Evolutionary conservation across 2,113 vertebrate species (phyloP).

Genomic region (Anguilla japonica): DNA sequence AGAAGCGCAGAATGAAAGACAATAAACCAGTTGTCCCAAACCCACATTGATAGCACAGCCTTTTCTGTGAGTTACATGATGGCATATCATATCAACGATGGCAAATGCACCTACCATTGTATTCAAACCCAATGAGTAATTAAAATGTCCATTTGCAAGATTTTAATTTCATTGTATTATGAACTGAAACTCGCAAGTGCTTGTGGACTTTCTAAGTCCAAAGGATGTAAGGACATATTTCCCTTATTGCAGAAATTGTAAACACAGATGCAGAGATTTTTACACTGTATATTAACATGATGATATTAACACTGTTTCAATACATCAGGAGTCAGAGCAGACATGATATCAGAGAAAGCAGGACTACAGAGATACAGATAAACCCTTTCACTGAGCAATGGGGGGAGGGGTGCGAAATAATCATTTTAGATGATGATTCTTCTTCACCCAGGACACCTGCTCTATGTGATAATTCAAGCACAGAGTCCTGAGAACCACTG

Average conservation of each 20-base stretch:
- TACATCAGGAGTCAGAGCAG: background rate
- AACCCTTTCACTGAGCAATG: background rate
- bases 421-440: constrained; percentile 1
- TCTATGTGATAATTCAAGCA: background rate
- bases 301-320: background rate
- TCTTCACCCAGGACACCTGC: constrained; percentile 14
- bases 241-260: background rate
- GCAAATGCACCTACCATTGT: background rate
- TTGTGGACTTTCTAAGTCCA: background rate
- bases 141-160: background rate
- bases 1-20: background rate
- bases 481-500: constrained; percentile 2
- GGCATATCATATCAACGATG: background rate
- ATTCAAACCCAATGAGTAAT: background rate
- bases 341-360: background rate
- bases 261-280: background rate
- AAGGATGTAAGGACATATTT: background rate
- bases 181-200: background rate
- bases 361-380: background rate
- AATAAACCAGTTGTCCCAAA: background rate
- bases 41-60: background rate
- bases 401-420: background rate
- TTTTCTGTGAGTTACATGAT: background rate
- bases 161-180: background rate
- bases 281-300: background rate